Evolutionary conservation across 2,797 vertebrate species (phyloP).

Genomic region (Sebastes paucispinis): DNA sequence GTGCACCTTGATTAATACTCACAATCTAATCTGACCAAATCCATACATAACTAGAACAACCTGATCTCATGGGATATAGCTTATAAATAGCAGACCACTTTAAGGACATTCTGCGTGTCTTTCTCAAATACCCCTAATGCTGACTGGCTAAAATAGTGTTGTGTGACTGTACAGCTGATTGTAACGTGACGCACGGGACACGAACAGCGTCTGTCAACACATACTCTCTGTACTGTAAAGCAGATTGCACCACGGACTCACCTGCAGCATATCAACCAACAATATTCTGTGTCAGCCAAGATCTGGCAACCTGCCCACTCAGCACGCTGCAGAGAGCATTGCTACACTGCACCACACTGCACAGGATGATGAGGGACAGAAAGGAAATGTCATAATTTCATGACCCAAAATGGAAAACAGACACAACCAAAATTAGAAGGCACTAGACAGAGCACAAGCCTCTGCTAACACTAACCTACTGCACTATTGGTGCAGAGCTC

Average conservation of each 20-base stretch:
- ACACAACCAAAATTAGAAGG: neutral
- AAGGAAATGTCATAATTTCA: neutral
- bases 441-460: neutral
- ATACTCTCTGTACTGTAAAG: neutral
- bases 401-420: neutral
- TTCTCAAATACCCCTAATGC: neutral
- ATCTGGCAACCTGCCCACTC: neutral
- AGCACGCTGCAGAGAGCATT: neutral
- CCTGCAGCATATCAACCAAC: neutral
- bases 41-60: no score
- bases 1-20: no score
- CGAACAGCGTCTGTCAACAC: neutral
- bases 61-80: no score
- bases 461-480: neutral
- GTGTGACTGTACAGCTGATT: neutral
- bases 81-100: no score
- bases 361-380: neutral
- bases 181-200: no score
- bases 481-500: neutral
- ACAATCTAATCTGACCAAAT: no score
- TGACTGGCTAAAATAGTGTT: neutral
- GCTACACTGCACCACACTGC: neutral
- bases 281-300: neutral
- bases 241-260: neutral
- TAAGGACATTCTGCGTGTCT: neutral